Evolutionary conservation across 2,113 vertebrate genomes (phyloP).

Genomic region (Upupa epops): DNA sequence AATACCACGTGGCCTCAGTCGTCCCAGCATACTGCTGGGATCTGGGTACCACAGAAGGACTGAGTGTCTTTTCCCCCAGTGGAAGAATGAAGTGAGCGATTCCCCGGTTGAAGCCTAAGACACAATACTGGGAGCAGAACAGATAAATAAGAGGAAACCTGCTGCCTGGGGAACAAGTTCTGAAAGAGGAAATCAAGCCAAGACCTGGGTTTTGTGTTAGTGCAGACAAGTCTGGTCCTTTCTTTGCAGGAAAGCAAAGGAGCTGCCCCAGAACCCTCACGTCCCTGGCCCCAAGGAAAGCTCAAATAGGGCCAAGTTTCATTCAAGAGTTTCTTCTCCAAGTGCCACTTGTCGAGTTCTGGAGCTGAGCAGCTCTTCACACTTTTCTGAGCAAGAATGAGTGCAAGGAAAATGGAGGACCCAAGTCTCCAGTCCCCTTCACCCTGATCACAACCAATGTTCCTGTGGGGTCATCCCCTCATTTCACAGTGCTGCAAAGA

Average conservation of each 20-base stretch:
- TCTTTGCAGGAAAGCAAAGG: not conserved
- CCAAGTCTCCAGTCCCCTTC: fast-evolving
- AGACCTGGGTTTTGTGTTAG: not conserved
- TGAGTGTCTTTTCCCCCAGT: not conserved
- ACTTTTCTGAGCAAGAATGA: not conserved
- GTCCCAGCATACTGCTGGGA: fast-evolving
- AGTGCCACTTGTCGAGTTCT: fast-evolving
- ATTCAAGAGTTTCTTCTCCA: fast-evolving
- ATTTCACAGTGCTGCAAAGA: not conserved
- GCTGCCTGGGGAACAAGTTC: fast-evolving
- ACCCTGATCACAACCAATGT: fast-evolving
- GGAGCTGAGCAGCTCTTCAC: not conserved
- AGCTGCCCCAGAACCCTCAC: not conserved
- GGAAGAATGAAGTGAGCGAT: not conserved
- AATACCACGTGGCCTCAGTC: fast-evolving
- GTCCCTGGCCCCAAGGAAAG: not conserved
- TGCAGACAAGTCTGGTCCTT: not conserved
- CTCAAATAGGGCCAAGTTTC: not conserved
- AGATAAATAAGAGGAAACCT: not conserved
- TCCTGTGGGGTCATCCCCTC: fast-evolving
- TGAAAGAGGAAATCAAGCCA: not conserved
- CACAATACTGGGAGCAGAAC: not conserved
- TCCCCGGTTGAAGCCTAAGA: not conserved
- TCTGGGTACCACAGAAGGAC: not conserved
- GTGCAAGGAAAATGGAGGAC: fast-evolving